phyloP scores from a whole-genome alignment of 2,797 vertebrate genomes.

The Xiphorhynchus erythropygius region DNA sequence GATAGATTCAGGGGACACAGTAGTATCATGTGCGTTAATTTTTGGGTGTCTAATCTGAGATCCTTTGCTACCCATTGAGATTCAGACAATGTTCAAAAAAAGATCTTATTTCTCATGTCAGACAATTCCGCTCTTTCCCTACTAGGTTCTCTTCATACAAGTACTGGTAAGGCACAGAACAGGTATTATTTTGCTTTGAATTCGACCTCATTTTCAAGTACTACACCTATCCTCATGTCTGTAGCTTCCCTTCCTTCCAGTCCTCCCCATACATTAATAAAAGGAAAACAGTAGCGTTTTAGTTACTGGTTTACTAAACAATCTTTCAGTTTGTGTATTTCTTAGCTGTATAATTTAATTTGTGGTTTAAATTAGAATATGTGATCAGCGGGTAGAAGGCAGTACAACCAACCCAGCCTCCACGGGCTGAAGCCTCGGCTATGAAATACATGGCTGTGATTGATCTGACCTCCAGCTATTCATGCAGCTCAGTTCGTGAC shows the following conservation, averaged over 20 bases:
- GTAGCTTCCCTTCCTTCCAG: background rate
- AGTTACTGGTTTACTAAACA: background rate
- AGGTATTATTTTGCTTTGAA: background rate
- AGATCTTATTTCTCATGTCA: background rate
- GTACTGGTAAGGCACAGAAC: background rate
- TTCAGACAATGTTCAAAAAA: background rate
- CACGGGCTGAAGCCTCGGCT: background rate
- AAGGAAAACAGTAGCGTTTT: background rate
- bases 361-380: background rate
- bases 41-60: background rate
- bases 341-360: background rate
- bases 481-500: constrained; percentile 23
- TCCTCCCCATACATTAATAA: background rate
- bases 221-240: background rate
- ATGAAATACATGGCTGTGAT: background rate
- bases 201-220: background rate
- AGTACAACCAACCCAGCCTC: background rate
- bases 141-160: background rate
- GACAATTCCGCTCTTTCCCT: background rate
- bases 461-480: constrained; percentile 61
- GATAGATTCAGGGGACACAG: background rate
- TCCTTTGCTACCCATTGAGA: background rate
- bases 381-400: background rate
- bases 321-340: background rate
- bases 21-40: background rate